Evolutionary conservation across 2,888 invertebrate genomes (phyloP).

Genomic region (Volucella zonaria): DNA sequence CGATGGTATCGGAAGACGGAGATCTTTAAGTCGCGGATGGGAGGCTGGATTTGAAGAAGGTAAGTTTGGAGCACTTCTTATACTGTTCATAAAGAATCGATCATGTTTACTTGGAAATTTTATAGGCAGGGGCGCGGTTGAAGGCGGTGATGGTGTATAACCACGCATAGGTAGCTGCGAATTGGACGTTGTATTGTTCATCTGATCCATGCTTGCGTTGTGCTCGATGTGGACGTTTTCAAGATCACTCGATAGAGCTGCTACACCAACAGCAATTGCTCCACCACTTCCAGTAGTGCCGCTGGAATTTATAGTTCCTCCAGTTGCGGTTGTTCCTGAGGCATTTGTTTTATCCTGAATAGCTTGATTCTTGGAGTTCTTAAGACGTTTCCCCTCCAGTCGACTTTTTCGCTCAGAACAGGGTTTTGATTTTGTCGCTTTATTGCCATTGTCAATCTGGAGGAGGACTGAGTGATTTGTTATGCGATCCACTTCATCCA

Average conservation of each 20-base stretch:
- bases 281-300: constrained; percentile 62
- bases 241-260: constrained; percentile 82
- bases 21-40: constrained; percentile 88
- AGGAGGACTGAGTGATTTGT: constrained; percentile 90
- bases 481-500: constrained; percentile 91
- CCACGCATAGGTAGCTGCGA: constrained; percentile 87
- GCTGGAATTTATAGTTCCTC: constrained; percentile 72
- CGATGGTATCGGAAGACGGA: constrained; percentile 89
- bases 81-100: constrained; percentile 87
- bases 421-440: constrained; percentile 72
- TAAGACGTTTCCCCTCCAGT: constrained; percentile 80
- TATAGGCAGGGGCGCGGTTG: constrained; percentile 91
- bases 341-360: constrained; percentile 78
- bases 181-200: constrained; percentile 83
- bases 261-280: constrained; percentile 72
- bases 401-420: constrained; percentile 77
- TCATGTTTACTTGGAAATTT: constrained; percentile 89
- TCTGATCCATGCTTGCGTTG: constrained; percentile 78
- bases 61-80: constrained; percentile 91
- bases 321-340: constrained; percentile 52
- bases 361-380: constrained; percentile 82
- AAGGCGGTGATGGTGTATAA: constrained; percentile 92
- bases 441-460: constrained; percentile 83
- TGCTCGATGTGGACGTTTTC: constrained; percentile 85
- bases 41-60: constrained; percentile 87